Evolutionary conservation across 2,113 vertebrate genomes (phyloP), one percentile per base, ranked within the genome.

Genomic region (Eudyptes chrysolophus): DNA sequence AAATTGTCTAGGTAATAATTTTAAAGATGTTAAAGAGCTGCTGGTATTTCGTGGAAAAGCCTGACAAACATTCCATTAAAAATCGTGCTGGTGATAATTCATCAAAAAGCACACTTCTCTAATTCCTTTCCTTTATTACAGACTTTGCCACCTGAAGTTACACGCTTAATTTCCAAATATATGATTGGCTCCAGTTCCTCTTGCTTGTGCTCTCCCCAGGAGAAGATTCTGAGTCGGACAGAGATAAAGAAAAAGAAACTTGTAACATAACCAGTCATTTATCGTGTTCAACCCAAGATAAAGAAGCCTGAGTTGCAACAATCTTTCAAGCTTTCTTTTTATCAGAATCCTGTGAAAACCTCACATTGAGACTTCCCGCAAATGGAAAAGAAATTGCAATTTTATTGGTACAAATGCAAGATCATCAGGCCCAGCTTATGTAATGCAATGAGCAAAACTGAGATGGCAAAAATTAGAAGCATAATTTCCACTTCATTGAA

Each of bases 1-100:
- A 92, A 96, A 92, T 87, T 27, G 44, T 86, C 94, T 92, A 77
- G 76, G 77, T 66, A 94, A 94, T 94, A 95, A 87, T 72, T 96
- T 92, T 91, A 76, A 91, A 93, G 81, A 94, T 60, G 79, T 48
- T 89, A 95, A 92, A 94, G 90, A 96, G 82, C 79, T 88, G 65
- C 90, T 94, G 40, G 36, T 88, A 57, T 82, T 79, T 95, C 60
- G 60, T 93, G 72, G 30, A 95, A 91, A 92, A 84, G n/a, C 52
- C 84, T 84, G 80, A 94, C 78, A 90, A 95, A 96, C 51, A 77
- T 40, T 87, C 64, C 62, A 76, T 95, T 89, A 60, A 94, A 89
- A 87, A 88, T 18, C 74, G 49, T 87, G 92, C 87, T 57, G 55
- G 65, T 80, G 54, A 83, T 95, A 96, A 96, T 84, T 97, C 62